Percentiles rank a stretch among this genome's conserved stretches.
Evolutionary conservation across 2,113 vertebrate genomes (phyloP).

Genomic region (Suricata suricatta): DNA sequence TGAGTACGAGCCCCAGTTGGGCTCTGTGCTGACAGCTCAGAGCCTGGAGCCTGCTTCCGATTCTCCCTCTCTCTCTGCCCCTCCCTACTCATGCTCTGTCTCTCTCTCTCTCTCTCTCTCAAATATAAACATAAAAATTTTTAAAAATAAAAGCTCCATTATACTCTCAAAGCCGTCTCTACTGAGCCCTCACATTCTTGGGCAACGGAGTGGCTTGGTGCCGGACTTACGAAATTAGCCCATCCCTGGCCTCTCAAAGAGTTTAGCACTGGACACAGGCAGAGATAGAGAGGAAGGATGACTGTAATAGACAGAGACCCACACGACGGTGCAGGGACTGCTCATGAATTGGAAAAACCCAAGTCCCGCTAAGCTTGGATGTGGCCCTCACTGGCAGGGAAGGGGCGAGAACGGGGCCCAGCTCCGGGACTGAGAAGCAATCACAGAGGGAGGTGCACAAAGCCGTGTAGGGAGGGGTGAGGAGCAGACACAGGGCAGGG

Average conservation of each 20-base stretch:
- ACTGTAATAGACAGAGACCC: background rate
- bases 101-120: too few species aligned
- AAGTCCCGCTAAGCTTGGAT: background rate
- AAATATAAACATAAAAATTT: too few species aligned
- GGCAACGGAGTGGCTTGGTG: background rate
- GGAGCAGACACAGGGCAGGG: background rate
- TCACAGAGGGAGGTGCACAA: background rate
- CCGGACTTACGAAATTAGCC: background rate
- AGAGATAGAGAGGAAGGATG: background rate
- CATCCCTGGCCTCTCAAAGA: background rate
- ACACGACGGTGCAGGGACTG: too few species aligned
- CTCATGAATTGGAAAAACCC: background rate
- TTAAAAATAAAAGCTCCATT: background rate
- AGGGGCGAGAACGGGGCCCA: background rate
- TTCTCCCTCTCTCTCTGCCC: too few species aligned
- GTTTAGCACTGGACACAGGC: background rate
- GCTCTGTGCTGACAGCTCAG: too few species aligned
- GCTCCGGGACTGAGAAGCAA: background rate
- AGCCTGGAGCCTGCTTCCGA: too few species aligned
- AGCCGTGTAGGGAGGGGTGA: fast-evolving
- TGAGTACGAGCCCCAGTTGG: too few species aligned
- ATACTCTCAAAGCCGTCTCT: background rate
- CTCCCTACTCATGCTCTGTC: too few species aligned
- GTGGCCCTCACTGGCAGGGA: background rate
- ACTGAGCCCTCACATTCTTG: background rate